Percentiles rank a stretch among this genome's conserved stretches.
Evolutionary conservation across 2,888 invertebrate species (phyloP).

Genomic region (Amblyteles armatorius): DNA sequence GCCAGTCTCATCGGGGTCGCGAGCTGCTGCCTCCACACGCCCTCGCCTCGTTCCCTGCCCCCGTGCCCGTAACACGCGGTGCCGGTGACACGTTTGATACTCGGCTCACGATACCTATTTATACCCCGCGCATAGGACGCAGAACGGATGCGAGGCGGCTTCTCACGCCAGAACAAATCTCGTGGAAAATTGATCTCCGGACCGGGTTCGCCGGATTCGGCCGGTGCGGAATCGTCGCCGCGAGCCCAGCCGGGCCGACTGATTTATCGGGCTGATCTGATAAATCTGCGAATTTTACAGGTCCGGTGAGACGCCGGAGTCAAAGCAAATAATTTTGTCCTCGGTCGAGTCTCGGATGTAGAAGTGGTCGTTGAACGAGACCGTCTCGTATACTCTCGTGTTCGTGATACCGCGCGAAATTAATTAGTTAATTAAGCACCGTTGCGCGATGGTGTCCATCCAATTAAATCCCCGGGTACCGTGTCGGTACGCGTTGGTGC

Average conservation of each 20-base stretch:
- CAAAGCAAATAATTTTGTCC: conserved; percentile 41
- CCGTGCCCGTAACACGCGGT: conserved; percentile 46
- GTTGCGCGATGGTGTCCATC: conserved; percentile 80
- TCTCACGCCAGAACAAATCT: conserved; percentile 4
- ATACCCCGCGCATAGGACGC: neutral
- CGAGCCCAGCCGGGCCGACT: neutral
- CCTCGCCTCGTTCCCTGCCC: conserved; percentile 43
- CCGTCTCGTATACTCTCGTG: conserved; percentile 72
- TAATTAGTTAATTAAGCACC: conserved; percentile 84
- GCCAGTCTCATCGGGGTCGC: conserved; percentile 48
- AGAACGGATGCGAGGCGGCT: neutral
- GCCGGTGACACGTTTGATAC: conserved; percentile 62
- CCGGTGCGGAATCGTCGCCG: neutral
- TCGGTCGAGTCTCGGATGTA: conserved; percentile 8
- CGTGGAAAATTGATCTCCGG: conserved; percentile 5
- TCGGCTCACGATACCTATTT: conserved; percentile 42
- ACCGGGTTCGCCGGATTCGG: neutral
- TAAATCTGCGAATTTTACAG: conserved; percentile 44
- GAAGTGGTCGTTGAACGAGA: conserved; percentile 55
- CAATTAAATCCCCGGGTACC: conserved; percentile 81
- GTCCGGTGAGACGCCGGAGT: conserved; percentile 40
- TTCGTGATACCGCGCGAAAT: conserved; percentile 79
- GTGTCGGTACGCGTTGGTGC: conserved; percentile 69
- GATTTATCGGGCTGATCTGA: conserved; percentile 44
- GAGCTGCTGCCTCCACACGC: conserved; percentile 57